phyloP scores from a whole-genome alignment of 2,888 invertebrate species.

The Nebria brevicollis region DNA sequence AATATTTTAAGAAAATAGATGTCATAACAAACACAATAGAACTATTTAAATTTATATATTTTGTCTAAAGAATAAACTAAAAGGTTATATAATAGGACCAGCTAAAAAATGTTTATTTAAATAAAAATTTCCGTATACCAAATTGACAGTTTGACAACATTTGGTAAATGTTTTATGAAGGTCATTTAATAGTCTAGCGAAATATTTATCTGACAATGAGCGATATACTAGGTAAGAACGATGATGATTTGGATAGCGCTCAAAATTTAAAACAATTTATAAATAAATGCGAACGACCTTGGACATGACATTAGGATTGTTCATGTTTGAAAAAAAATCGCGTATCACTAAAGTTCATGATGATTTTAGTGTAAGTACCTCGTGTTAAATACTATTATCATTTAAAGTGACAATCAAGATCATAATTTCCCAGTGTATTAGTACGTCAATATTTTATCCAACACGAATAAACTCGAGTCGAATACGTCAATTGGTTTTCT shows the following conservation, averaged over 20 bases:
- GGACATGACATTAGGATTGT: conserved; percentile 24
- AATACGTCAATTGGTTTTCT: too few species aligned
- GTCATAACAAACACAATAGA: too few species aligned
- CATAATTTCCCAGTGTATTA: background rate
- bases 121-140: background rate
- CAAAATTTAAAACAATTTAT: conserved; percentile 22
- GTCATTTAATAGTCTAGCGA: background rate
- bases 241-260: background rate
- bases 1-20: too few species aligned
- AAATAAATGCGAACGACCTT: conserved; percentile 18
- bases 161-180: background rate
- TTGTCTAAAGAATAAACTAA: too few species aligned
- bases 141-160: background rate
- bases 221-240: background rate
- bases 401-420: background rate
- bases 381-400: background rate
- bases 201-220: too few species aligned
- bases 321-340: conserved; percentile 3
- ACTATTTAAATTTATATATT: too few species aligned
- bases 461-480: too few species aligned
- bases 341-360: conserved; percentile 18
- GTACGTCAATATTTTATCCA: too few species aligned
- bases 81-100: too few species aligned
- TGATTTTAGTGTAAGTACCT: background rate
- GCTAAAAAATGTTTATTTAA: too few species aligned